Evolutionary conservation across 2,113 vertebrate genomes (phyloP), one percentile per base, ranked within the genome.

Genomic region (Argyrosomus japonicus): DNA sequence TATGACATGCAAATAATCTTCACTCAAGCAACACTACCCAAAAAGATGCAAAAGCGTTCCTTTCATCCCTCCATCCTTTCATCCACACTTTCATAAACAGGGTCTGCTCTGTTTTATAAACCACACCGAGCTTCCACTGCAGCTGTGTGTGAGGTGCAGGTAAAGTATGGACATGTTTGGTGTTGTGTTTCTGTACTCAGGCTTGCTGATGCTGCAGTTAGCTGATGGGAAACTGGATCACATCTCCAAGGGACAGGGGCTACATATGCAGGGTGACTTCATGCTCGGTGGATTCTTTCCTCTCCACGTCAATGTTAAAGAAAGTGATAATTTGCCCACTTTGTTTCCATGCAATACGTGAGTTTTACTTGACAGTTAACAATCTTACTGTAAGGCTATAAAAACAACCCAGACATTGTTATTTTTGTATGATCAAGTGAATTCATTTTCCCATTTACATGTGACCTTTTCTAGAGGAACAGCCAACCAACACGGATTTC

Each of bases 271-370:
- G 0, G 96, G 96, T 0, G 91, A 97, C 82, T 96, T 95, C 68
- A 86, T 90, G 60, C 85, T 97, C 1, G 92, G 95, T 3, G 96
- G 97, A 6, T 86, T 97, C 60, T 97, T 97, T 69, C 92, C 94
- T 36, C 90, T 97, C 17, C 96, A 96, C 68, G 79, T 93, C 62
- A 54, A 65, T 2, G 17, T 68, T 0, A 3, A 1, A 8, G 25
- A 9, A 15, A 69, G n/a, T 21, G 15, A 11, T 43, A 14, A 43
- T 65, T 48, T 82, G 15, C 95, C 95, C 45, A 90, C 85, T 62
- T 32, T 95, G 80, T 54, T 18, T 64, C 85, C 82, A 58, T 95
- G 95, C 72, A 84, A 85, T 73, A n/a, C 68, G 95, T 96, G 58
- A 89, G 91, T 90, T 70, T 45, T 36, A 36, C 36, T 36, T 7